A percentile compares a stretch with the other conserved stretches of the same genome.
These are phyloP conservation scores for Tapirus terrestris DNA, from an alignment of 2,113 vertebrate genomes.

Conservation along the genomic window DNA sequence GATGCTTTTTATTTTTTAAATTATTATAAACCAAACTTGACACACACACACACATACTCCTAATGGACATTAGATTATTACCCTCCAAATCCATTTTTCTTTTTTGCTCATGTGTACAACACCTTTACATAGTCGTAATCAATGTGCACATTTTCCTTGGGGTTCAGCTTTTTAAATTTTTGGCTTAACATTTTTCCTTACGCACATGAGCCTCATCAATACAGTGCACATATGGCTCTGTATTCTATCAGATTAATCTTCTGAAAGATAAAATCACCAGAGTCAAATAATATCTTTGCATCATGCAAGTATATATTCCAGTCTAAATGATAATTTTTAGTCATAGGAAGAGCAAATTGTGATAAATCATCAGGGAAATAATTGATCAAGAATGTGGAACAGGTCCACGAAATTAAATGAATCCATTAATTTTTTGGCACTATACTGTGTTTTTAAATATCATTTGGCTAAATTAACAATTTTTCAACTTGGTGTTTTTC, in stretches of 20 bases:
- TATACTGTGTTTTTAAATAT: slow-evolving; percentile 67
- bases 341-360: slow-evolving; percentile 15
- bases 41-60: background rate
- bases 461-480: slow-evolving; percentile 57
- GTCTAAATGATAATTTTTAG: slow-evolving; percentile 58
- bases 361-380: slow-evolving; percentile 57
- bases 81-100: background rate
- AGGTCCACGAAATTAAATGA: slow-evolving; percentile 53
- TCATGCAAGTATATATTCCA: slow-evolving; percentile 19
- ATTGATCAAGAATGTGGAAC: slow-evolving; percentile 49
- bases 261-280: slow-evolving; percentile 52
- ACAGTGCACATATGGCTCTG: background rate
- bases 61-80: slow-evolving; percentile 28
- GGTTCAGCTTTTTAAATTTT: background rate
- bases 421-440: slow-evolving; percentile 54
- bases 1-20: slow-evolving; percentile 45
- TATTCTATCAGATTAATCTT: background rate
- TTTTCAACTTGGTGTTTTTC: slow-evolving; percentile 61
- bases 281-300: slow-evolving; percentile 7
- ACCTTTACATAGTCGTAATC: slow-evolving; percentile 8
- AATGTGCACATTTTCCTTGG: background rate
- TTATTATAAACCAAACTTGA: slow-evolving; percentile 21
- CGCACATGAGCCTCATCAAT: background rate
- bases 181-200: slow-evolving; percentile 15
- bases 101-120: background rate